Evolutionary conservation across 2,113 vertebrate species (phyloP), one percentile per base, ranked within the genome.

Genomic region (Hirundichthys speculiger): DNA sequence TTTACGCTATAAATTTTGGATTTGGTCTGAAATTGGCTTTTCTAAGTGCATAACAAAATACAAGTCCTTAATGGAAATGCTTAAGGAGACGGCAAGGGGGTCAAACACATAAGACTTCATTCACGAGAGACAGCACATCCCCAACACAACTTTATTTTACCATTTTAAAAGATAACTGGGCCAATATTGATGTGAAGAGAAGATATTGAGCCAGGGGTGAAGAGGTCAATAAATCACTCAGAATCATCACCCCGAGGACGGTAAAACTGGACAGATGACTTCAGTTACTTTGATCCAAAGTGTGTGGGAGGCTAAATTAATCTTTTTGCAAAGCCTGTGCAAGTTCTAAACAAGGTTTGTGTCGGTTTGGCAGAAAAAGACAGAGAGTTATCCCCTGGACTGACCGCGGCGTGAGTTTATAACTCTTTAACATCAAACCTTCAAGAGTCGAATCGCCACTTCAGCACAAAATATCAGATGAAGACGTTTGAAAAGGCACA

Each of bases 331-430:
- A 39, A 24, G 16, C 16, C 7, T 14, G 15, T 22, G 15, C 10
- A 19, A 46, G 20, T 38, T 61, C 20, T 46, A n/a, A 70, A 41
- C 50, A n/a, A n/a, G n/a, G n/a, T n/a, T n/a, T n/a, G n/a, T 27
- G 6, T 27, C 6, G 3, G 6, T 27, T 27, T 27, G 25, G 25
- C 25, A 4, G n/a, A 27, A 27, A 27, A 27, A 27, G 25, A 27
- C 6, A 6, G 6, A 4, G 25, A 27, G 6, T 27, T 4, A 27
- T 27, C 25, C 6, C 25, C 25, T 27, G 25, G 25, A 27, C 3
- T 27, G 25, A 27, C 25, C 25, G 6, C 6, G 3, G 6, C 25
- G 6, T 27, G 3, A 27, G 25, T 6, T 27, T 3, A 27, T 6
- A 27, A 27, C 3, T 27, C 3, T 27, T 27, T 27, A 27, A 27